Evolutionary conservation across 1,140 invertebrate genomes (phyloP).

Genomic region (Drosophila lacteicornis): DNA sequence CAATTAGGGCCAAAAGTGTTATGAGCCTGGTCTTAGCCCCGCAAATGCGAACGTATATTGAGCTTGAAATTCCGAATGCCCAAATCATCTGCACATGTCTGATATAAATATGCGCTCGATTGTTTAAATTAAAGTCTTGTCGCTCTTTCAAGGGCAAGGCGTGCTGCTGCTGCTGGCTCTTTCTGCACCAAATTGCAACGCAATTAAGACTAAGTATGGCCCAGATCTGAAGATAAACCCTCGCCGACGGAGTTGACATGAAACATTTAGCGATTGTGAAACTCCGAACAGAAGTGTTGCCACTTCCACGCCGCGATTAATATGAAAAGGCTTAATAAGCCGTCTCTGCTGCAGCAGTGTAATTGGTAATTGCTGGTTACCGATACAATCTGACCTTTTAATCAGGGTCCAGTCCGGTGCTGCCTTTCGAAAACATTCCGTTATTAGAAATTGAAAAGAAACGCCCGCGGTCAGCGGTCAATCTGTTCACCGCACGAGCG

Average conservation of each 20-base stretch:
- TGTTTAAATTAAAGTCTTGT: slow-evolving; percentile 26
- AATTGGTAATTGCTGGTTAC: slow-evolving; percentile 56
- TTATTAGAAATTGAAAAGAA: slow-evolving; percentile 58
- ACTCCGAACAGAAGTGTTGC: slow-evolving; percentile 15
- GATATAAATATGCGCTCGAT: slow-evolving; percentile 34
- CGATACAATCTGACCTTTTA: slow-evolving; percentile 26
- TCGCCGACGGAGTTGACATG: slow-evolving; percentile 36
- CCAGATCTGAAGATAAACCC: slow-evolving; percentile 37
- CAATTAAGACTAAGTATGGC: slow-evolving; percentile 52
- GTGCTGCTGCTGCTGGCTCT: slow-evolving; percentile 45
- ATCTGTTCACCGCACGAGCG: neutral
- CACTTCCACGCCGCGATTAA: slow-evolving; percentile 16
- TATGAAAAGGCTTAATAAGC: slow-evolving; percentile 17
- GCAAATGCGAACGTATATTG: slow-evolving; percentile 22
- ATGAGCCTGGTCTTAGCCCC: slow-evolving; percentile 18
- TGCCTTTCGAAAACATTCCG: slow-evolving; percentile 67
- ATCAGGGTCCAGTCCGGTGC: slow-evolving; percentile 13
- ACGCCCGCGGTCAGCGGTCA: slow-evolving; percentile 40
- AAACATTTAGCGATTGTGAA: slow-evolving; percentile 43
- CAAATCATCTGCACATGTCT: slow-evolving; percentile 30
- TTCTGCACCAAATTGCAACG: slow-evolving; percentile 60
- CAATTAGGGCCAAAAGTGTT: slow-evolving; percentile 54
- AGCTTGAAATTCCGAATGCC: slow-evolving; percentile 47
- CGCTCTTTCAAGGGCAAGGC: slow-evolving; percentile 30
- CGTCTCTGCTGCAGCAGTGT: slow-evolving; percentile 21